A percentile compares a stretch with the other conserved stretches of the same genome.
These are phyloP conservation scores for Tachysurus vachellii DNA, from an alignment of 2,113 vertebrate genomes.

Conservation along the genomic window DNA sequence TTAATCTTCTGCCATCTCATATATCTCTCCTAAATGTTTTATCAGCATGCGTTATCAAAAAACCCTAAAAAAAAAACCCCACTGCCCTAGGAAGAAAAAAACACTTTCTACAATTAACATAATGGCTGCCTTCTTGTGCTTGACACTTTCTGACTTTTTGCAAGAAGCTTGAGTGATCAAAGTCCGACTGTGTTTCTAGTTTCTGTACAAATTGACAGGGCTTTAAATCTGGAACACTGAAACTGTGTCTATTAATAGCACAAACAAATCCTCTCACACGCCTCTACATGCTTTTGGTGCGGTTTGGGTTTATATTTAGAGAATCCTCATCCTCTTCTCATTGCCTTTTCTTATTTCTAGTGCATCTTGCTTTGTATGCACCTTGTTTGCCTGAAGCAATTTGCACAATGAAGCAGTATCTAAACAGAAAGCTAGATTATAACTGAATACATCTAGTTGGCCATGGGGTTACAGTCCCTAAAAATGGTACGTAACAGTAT, in stretches of 20 bases:
- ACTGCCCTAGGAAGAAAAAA: not conserved
- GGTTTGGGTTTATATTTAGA: not conserved
- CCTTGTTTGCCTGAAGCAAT: conserved; percentile 10
- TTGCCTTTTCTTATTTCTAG: not conserved
- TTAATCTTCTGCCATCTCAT: not conserved
- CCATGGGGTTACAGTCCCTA: not conserved
- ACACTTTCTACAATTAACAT: not conserved
- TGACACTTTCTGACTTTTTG: conserved; percentile 2
- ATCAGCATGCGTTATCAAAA: not conserved
- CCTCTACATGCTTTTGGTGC: conserved; percentile 4
- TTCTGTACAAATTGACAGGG: conserved; percentile 6
- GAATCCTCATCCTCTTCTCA: not conserved
- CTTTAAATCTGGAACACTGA: not conserved
- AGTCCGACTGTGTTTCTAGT: not conserved
- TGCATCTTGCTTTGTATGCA: not conserved
- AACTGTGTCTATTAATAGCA: not conserved
- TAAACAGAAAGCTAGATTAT: not conserved
- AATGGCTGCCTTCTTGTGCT: not conserved
- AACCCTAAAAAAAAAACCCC: not conserved
- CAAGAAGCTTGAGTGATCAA: not conserved
- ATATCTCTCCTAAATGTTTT: conserved; percentile 13
- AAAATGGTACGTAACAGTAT: not conserved
- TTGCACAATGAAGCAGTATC: not conserved
- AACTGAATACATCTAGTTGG: conserved; percentile 38
- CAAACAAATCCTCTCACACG: not conserved